Conservation (phyloP, 2,888 invertebrate genomes). For the Coelinius sp. region DNA sequence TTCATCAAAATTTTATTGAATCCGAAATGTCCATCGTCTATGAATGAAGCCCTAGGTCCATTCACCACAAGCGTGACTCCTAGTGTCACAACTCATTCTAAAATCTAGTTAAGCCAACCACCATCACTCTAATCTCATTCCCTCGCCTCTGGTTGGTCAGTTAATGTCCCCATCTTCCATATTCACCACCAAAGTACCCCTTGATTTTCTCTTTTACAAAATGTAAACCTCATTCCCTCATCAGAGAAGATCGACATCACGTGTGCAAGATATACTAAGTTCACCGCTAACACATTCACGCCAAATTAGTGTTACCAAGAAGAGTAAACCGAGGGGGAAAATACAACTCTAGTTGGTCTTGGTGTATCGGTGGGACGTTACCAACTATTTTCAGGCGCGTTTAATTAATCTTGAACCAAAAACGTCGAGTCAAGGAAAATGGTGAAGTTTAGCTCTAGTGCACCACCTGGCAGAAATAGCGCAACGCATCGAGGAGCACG, state of each 20-base stretch:
- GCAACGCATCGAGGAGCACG: conserved; percentile 39
- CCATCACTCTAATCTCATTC: conserved; percentile 42
- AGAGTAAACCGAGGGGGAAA: not conserved
- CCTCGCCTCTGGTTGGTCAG: not conserved
- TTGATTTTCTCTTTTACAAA: conserved; percentile 48
- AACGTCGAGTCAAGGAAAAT: conserved; percentile 60
- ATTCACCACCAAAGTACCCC: conserved; percentile 47
- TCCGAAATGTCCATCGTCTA: conserved; percentile 52
- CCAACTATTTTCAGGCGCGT: conserved; percentile 64
- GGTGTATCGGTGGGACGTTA: not conserved
- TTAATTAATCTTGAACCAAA: conserved; percentile 68
- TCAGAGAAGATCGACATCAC: conserved; percentile 10
- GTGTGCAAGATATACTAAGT: conserved; percentile 18
- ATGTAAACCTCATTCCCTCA: conserved; percentile 16
- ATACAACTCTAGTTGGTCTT: not conserved
- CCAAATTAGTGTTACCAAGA: conserved; percentile 22
- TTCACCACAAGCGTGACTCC: conserved; percentile 61
- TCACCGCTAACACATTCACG: conserved; percentile 11
- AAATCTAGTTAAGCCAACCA: conserved; percentile 45
- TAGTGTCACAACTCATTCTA: conserved; percentile 55
- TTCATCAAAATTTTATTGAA: not conserved
- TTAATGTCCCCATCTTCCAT: not conserved
- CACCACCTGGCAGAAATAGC: conserved; percentile 67
- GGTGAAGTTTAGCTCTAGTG: conserved; percentile 46
- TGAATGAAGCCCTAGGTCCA: conserved; percentile 60